phyloP scores from a whole-genome alignment of 2,797 vertebrate genomes.

The Sebastes diploproa region DNA sequence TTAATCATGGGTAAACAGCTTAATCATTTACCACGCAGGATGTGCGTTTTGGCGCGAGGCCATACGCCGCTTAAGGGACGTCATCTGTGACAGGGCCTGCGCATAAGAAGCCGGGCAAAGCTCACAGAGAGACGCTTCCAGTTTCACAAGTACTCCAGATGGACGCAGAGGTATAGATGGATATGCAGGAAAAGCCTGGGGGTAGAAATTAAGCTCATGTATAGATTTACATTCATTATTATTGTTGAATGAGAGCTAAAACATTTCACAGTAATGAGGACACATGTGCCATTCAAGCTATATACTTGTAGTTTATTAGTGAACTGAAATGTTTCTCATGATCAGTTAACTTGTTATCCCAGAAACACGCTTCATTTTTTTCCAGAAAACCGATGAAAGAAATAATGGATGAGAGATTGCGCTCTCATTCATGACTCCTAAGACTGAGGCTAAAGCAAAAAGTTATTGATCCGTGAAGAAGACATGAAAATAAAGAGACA shows the following conservation, averaged over 20 bases:
- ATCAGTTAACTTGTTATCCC: neutral
- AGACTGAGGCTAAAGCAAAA: neutral
- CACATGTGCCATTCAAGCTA: neutral
- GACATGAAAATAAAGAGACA: neutral
- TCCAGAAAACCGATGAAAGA: neutral
- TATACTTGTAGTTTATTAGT: neutral
- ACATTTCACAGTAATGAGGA: neutral
- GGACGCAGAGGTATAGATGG: neutral
- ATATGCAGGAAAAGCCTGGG: neutral
- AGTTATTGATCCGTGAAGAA: neutral
- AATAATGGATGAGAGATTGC: neutral
- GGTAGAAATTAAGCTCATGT: neutral
- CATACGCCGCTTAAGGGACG: conserved; percentile 2
- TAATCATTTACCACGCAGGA: conserved; percentile 63
- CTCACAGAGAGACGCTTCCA: neutral
- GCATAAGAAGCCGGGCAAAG: neutral
- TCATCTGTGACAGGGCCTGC: neutral
- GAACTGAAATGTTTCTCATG: neutral
- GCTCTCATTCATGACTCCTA: neutral
- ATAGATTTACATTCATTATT: conserved; percentile 1
- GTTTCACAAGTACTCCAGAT: neutral
- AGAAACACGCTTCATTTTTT: neutral
- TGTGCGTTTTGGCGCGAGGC: conserved; percentile 37
- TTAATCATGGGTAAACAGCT: conserved; percentile 63
- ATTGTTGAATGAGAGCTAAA: neutral